A percentile compares a stretch with the other conserved stretches of the same genome.
These are phyloP conservation scores for Antennarius striatus DNA, from an alignment of 2,113 vertebrate species.

Conservation along the genomic window DNA sequence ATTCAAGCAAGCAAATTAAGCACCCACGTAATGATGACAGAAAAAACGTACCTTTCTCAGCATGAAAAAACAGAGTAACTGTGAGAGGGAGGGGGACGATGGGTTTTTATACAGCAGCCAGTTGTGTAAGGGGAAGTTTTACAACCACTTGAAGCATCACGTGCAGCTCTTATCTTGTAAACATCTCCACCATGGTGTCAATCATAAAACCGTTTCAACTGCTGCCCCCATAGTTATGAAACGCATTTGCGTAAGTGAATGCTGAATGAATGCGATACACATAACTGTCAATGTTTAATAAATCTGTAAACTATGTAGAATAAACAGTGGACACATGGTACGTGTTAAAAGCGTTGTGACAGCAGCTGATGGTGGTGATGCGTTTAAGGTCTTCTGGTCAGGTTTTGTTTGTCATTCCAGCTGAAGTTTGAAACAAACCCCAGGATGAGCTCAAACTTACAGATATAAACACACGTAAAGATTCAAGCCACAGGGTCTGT, in stretches of 20 bases:
- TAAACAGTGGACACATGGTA: no score
- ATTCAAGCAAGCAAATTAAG: no score
- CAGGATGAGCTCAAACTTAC: no score
- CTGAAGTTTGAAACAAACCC: no score
- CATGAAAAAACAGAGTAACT: conserved; percentile 3
- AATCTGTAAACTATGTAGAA: no score
- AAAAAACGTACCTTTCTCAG: conserved; percentile 21
- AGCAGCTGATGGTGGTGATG: no score
- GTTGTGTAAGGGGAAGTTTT: conserved; percentile 51
- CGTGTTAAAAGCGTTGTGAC: no score
- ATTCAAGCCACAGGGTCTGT: no score
- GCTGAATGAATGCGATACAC: not conserved
- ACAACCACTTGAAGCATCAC: conserved; percentile 25
- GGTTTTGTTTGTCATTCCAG: no score
- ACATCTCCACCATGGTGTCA: conserved; percentile 3
- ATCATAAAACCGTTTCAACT: conserved; percentile 23
- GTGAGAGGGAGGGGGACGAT: not conserved
- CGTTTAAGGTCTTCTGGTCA: no score
- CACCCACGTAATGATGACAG: not conserved
- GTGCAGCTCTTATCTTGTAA: conserved; percentile 51
- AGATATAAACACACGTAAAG: no score
- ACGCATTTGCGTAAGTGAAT: not conserved
- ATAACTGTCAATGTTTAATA: no score
- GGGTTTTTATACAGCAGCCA: conserved; percentile 32
- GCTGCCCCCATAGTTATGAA: not conserved